phyloP scores from a whole-genome alignment of 2,888 invertebrate species.

The Lasioglossum figueresi region DNA sequence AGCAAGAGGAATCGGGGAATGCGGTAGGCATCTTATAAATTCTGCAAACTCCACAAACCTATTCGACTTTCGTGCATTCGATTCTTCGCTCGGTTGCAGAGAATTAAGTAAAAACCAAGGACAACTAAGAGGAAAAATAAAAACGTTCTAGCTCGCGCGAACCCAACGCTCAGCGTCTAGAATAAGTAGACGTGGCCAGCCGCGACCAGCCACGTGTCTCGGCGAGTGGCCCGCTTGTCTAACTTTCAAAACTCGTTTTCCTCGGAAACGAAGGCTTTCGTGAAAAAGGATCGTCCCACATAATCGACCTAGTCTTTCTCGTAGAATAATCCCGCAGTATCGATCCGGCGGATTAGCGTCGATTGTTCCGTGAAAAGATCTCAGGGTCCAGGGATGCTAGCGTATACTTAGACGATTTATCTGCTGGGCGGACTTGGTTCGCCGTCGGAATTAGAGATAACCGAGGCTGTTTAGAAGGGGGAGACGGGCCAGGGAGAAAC shows the following conservation, averaged over 20 bases:
- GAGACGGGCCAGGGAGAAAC: background rate
- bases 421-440: background rate
- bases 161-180: background rate
- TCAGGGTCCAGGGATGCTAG: background rate
- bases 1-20: too few relatives aligned
- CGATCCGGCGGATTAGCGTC: background rate
- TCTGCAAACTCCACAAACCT: background rate
- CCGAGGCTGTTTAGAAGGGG: background rate
- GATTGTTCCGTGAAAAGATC: background rate
- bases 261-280: background rate
- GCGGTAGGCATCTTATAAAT: too few relatives aligned
- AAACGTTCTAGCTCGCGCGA: background rate
- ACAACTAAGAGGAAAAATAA: background rate
- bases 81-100: background rate
- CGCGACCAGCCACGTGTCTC: background rate
- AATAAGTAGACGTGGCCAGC: background rate
- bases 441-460: conserved; percentile 25
- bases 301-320: background rate
- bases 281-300: background rate
- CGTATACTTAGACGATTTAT: background rate
- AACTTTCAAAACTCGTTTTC: background rate
- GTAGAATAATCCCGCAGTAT: background rate
- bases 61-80: background rate
- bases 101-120: background rate
- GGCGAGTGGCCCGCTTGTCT: background rate